Conservation (phyloP, 2,113 vertebrate species). For the Rhinogobius similis region DNA sequence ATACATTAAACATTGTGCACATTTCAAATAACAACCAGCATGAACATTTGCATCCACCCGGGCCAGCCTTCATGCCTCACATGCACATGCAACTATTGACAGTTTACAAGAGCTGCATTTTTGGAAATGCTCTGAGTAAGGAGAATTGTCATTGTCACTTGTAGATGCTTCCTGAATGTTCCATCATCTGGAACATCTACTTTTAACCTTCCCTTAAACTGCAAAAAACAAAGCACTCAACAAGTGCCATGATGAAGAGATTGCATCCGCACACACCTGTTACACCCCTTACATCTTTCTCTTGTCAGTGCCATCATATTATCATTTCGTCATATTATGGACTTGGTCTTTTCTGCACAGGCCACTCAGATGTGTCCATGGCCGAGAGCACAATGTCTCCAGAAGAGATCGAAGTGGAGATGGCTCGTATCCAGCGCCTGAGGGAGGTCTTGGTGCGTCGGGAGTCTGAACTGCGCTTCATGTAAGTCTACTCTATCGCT, state of each 20-base stretch:
- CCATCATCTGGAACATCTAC: no score
- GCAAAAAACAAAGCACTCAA: no score
- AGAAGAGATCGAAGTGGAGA: conserved; percentile 96
- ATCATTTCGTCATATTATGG: no score
- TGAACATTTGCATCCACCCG: no score
- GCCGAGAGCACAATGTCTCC: conserved; percentile 94
- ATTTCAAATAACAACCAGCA: no score
- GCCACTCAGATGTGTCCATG: conserved; percentile 94
- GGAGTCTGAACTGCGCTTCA: conserved; percentile 98
- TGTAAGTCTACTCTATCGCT: conserved; percentile 82
- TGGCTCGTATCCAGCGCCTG: conserved; percentile 94
- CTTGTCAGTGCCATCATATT: not conserved
- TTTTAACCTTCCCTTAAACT: not conserved
- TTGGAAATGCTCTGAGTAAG: no score
- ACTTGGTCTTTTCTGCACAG: conserved; percentile 58
- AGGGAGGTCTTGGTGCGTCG: conserved; percentile 94
- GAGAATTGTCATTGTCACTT: no score
- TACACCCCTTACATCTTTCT: not conserved
- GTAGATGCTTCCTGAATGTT: no score
- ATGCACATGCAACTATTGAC: no score
- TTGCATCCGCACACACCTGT: not conserved
- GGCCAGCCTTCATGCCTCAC: no score
- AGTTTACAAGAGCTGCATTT: no score
- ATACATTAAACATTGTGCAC: not conserved
- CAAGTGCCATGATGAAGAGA: not conserved